A percentile compares a stretch with the other conserved stretches of the same genome.
Conservation (phyloP, 2,797 vertebrate species). For the Sibirionetta formosa region DNA sequence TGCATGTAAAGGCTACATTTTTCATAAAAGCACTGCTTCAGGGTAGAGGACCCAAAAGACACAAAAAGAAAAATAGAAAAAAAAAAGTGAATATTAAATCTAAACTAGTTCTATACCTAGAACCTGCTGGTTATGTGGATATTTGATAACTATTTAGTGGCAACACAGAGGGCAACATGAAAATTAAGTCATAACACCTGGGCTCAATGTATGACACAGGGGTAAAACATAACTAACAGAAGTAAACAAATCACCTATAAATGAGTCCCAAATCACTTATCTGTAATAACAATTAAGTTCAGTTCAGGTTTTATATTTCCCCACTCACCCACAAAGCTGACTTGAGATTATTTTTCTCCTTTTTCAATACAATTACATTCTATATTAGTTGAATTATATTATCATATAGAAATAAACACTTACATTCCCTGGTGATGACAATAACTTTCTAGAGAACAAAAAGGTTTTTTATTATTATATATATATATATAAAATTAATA, state of each 20-base stretch:
- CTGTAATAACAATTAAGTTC: conserved; percentile 74
- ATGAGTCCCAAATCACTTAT: conserved; percentile 74
- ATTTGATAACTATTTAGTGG: conserved; percentile 7
- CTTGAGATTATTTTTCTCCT: conserved; percentile 48
- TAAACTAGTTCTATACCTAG: not conserved
- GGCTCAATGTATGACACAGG: not conserved
- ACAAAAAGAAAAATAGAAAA: not conserved
- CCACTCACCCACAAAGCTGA: conserved; percentile 59
- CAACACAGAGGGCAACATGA: not conserved
- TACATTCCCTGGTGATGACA: conserved; percentile 40
- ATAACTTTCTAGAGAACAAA: conserved; percentile 59
- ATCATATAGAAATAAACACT: conserved; percentile 43
- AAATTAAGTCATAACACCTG: conserved; percentile 63
- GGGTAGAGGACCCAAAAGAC: not conserved
- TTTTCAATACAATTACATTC: conserved; percentile 53
- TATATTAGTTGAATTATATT: conserved; percentile 55
- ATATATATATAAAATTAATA: not conserved
- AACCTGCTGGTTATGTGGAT: not conserved
- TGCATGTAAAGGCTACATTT: not conserved
- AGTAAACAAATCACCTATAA: conserved; percentile 60
- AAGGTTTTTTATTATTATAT: not conserved
- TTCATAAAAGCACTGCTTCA: not conserved
- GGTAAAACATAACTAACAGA: conserved; percentile 51
- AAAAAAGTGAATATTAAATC: not conserved
- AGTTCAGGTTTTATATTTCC: conserved; percentile 72